Percentiles rank a stretch among this genome's conserved stretches.
Evolutionary conservation across 2,888 invertebrate genomes (phyloP).

Genomic region (Amphipoea lucens): DNA sequence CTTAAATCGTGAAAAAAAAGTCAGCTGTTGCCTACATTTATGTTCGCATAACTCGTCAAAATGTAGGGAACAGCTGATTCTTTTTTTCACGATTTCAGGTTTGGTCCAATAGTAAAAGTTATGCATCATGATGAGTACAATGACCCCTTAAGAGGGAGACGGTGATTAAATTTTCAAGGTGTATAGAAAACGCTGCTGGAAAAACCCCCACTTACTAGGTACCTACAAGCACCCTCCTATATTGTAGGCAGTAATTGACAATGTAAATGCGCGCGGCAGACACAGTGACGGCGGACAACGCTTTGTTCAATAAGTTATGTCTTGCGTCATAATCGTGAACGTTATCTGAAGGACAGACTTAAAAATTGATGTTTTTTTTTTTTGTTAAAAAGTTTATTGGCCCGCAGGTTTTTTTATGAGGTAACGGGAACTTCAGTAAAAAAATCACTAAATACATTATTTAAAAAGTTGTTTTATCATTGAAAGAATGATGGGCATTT

Average conservation of each 20-base stretch:
- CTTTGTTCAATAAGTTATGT: neutral
- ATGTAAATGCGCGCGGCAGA: slow-evolving; percentile 10
- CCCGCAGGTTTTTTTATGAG: neutral
- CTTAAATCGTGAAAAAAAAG: too few species aligned
- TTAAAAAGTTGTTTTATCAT: too few species aligned
- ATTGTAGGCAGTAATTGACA: neutral
- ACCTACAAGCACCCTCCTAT: neutral
- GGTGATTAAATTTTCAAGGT: too few species aligned
- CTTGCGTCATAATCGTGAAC: neutral
- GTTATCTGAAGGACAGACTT: slow-evolving; percentile 4
- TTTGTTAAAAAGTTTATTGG: neutral
- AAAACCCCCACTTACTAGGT: neutral
- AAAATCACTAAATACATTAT: too few species aligned
- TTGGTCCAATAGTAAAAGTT: too few species aligned
- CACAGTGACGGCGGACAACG: slow-evolving; percentile 1
- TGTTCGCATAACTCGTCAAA: too few species aligned
- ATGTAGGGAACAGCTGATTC: too few species aligned
- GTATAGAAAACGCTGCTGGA: neutral
- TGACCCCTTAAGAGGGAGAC: too few species aligned
- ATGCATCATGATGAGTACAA: too few species aligned
- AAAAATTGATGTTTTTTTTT: neutral
- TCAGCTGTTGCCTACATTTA: too few species aligned
- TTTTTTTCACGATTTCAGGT: too few species aligned
- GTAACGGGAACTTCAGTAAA: neutral
- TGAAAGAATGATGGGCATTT: too few species aligned